Conservation (phyloP, 2,888 invertebrate genomes). For the Julus scandinavius region DNA sequence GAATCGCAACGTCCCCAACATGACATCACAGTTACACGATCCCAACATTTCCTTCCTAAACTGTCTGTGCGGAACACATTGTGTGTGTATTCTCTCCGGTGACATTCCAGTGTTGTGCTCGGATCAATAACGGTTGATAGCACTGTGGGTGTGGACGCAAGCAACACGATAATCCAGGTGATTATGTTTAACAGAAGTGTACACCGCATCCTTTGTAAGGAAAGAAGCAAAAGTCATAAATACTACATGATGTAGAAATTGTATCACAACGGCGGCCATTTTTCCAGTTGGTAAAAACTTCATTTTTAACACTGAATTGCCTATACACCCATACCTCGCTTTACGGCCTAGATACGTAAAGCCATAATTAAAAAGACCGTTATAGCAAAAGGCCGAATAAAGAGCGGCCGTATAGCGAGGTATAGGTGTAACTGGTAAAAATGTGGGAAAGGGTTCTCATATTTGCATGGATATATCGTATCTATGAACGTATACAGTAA, state of each 20-base stretch:
- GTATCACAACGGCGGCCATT: too few relatives aligned
- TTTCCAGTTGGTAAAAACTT: too few relatives aligned
- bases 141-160: neutral
- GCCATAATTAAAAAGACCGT: too few relatives aligned
- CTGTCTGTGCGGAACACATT: constrained; percentile 73
- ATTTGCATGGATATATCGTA: too few relatives aligned
- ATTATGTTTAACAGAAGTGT: neutral
- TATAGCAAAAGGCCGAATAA: too few relatives aligned
- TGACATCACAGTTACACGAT: constrained; percentile 77
- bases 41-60: constrained; percentile 78
- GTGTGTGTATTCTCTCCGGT: constrained; percentile 75
- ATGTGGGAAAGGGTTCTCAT: too few relatives aligned
- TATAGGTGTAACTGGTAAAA: too few relatives aligned
- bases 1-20: constrained; percentile 88
- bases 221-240: neutral
- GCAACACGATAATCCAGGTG: constrained; percentile 30
- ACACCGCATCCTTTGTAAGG: neutral
- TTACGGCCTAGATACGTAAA: too few relatives aligned
- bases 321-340: too few relatives aligned
- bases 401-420: too few relatives aligned
- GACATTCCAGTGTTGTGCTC: constrained; percentile 73
- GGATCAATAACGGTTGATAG: constrained; percentile 61
- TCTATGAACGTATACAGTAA: too few relatives aligned
- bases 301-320: too few relatives aligned
- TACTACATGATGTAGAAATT: neutral